A percentile compares a stretch with the other conserved stretches of the same genome.
These are phyloP conservation scores for Congeria kusceri DNA, from an alignment of 2,888 invertebrate genomes.

Conservation along the genomic window DNA sequence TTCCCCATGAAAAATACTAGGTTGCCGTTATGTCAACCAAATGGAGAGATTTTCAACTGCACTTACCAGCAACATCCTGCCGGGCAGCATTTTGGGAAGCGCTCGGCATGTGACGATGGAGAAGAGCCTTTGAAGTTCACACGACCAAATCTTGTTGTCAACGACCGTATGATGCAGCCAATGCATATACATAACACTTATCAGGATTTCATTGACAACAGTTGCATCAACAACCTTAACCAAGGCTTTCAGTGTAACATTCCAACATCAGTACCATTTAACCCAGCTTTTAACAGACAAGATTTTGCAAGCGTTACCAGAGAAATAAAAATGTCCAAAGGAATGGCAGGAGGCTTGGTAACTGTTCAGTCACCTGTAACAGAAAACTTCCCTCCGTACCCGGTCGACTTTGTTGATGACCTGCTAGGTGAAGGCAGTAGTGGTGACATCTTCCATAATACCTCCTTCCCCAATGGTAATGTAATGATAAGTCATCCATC, in stretches of 20 bases:
- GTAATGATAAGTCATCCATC: background rate
- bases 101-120: background rate
- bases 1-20: background rate
- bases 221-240: conserved; percentile 8
- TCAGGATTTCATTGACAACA: background rate
- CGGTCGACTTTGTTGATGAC: conserved; percentile 20
- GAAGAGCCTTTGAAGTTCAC: background rate
- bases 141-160: background rate
- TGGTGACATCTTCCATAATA: background rate
- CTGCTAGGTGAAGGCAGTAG: conserved; percentile 12
- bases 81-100: background rate
- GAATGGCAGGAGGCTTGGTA: conserved; percentile 41
- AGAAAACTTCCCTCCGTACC: background rate
- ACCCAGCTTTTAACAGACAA: background rate
- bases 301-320: conserved; percentile 9
- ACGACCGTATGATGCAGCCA: background rate
- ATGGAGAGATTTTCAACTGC: background rate
- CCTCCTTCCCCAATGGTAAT: background rate
- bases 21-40: background rate
- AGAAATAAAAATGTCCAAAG: conserved; percentile 1
- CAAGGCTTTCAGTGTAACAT: conserved; percentile 1
- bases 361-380: conserved; percentile 41
- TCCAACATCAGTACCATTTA: conserved; percentile 10
- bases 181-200: too few relatives aligned
- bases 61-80: background rate